phyloP scores from a whole-genome alignment of 2,797 vertebrate genomes.

The Spea hammondii region DNA sequence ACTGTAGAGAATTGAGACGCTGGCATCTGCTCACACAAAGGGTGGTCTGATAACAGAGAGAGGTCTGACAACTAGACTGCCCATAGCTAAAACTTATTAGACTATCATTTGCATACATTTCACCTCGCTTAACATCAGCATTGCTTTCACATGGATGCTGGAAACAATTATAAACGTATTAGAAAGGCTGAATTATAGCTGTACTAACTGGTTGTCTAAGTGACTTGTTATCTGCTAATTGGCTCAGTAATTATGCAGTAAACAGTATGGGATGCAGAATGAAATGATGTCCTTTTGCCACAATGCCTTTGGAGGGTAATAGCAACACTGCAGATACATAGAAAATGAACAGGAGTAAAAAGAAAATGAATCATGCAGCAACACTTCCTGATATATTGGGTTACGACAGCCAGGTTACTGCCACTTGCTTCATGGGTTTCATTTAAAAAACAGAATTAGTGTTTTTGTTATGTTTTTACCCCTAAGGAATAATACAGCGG shows the following conservation, averaged over 20 bases:
- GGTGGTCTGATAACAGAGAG: constrained; percentile 45
- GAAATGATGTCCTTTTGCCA: constrained; percentile 33
- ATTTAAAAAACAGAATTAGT: constrained; percentile 16
- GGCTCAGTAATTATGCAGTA: constrained; percentile 44
- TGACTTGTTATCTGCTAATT: constrained; percentile 52
- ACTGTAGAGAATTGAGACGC: constrained; percentile 46
- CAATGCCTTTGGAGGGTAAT: constrained; percentile 21
- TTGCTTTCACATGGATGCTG: constrained; percentile 37
- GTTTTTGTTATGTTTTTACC: constrained; percentile 9
- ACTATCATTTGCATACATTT: constrained; percentile 50
- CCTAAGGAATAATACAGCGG: constrained; percentile 21
- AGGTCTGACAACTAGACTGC: constrained; percentile 49
- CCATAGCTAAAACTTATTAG: constrained; percentile 53
- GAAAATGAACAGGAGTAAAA: constrained; percentile 7
- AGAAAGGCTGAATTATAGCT: constrained; percentile 50
- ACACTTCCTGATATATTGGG: constrained; percentile 24
- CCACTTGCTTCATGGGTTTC: constrained; percentile 25
- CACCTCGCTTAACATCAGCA: constrained; percentile 33
- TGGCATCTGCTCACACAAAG: constrained; percentile 52
- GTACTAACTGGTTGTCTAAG: constrained; percentile 52
- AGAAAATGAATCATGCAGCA: constrained; percentile 10
- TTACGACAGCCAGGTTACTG: constrained; percentile 19
- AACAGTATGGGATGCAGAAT: constrained; percentile 47
- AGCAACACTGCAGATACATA: constrained; percentile 3
- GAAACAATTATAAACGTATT: constrained; percentile 55